phyloP scores from a whole-genome alignment of 2,113 vertebrate genomes.

The Parotia lawesii region DNA sequence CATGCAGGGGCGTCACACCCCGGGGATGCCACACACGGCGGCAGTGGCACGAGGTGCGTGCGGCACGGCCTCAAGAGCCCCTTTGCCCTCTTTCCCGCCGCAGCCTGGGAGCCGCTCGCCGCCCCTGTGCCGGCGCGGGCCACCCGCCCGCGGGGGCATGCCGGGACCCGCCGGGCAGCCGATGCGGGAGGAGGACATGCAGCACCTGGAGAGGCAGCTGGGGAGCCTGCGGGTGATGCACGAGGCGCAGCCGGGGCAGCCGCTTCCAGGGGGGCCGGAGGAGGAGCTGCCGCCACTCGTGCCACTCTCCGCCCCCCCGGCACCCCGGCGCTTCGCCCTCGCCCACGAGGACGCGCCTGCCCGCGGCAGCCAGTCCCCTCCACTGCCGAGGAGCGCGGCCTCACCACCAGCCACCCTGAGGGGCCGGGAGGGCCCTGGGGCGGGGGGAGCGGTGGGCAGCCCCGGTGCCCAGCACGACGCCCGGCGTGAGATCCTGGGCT shows the following conservation, averaged over 20 bases:
- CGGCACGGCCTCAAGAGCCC: conserved; percentile 48
- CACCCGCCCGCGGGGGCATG: conserved; percentile 78
- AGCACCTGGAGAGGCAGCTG: conserved; percentile 90
- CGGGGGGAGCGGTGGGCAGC: conserved; percentile 31
- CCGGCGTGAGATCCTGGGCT: conserved; percentile 83
- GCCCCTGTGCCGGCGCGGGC: conserved; percentile 84
- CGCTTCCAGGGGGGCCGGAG: conserved; percentile 79
- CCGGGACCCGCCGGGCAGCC: conserved; percentile 87
- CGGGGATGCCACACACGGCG: not conserved
- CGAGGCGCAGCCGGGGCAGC: conserved; percentile 84
- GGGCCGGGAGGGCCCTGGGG: conserved; percentile 68
- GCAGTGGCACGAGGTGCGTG: rapidly evolving
- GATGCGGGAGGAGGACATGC: conserved; percentile 88
- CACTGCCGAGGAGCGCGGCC: conserved; percentile 82
- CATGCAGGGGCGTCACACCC: not conserved
- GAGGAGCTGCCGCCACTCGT: conserved; percentile 82
- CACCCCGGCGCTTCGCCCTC: conserved; percentile 78
- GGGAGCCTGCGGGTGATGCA: conserved; percentile 94
- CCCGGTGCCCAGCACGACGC: not conserved
- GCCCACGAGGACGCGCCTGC: conserved; percentile 79
- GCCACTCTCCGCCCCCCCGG: conserved; percentile 75
- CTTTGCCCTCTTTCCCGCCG: conserved; percentile 77
- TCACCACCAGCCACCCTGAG: conserved; percentile 79
- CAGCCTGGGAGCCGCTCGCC: conserved; percentile 75
- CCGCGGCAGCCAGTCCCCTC: conserved; percentile 84